Evolutionary conservation across 2,888 invertebrate species (phyloP), one percentile per base, ranked within the genome.

Genomic region (Erebia ligea): DNA sequence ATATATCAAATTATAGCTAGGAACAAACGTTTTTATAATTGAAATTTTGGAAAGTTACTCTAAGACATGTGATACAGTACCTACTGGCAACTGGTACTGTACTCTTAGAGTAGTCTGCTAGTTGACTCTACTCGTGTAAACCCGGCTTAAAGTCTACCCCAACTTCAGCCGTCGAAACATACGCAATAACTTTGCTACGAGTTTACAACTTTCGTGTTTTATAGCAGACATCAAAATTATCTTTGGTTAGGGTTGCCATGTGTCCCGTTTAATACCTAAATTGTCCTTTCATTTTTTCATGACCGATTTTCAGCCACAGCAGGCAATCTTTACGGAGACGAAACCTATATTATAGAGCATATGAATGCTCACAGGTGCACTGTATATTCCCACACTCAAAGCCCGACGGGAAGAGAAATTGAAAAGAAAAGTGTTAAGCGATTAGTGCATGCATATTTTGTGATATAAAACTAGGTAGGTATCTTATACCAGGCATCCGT

Each of bases 111-210:
- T 48, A 48, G 15, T 48, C 5, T 48, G 15, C 15, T 48, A 15
- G 48, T 45, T 13, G 11, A 45, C 45, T 45, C 4, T 48, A 48
- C 15, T 5, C 48, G 15, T 48, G 48, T 48, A n/a, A 4, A 48
- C n/a, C 5, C 48, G 15, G 50, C 15, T 50, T 50, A 15, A 52
- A 52, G 17, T 6, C 52, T n/a, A n/a, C 52, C 52, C 52, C 85
- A 79, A 83, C 85, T 66, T 86, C 82, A 82, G 82, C 84, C 84
- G 82, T 85, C 88, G 90, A 90, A 92, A 89, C 90, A 90, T 42
- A 89, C 90, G 83, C 86, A 86, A 89, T 86, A 89, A 90, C 83
- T 83, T 85, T 83, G 85, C 85, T 70, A 65, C 64, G 40, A 40
- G n/a, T 54, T n/a, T 34, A 52, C 50, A 67, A 85, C 84, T 84